phyloP scores from a whole-genome alignment of 2,888 invertebrate species.

The Zonitis immaculata region DNA sequence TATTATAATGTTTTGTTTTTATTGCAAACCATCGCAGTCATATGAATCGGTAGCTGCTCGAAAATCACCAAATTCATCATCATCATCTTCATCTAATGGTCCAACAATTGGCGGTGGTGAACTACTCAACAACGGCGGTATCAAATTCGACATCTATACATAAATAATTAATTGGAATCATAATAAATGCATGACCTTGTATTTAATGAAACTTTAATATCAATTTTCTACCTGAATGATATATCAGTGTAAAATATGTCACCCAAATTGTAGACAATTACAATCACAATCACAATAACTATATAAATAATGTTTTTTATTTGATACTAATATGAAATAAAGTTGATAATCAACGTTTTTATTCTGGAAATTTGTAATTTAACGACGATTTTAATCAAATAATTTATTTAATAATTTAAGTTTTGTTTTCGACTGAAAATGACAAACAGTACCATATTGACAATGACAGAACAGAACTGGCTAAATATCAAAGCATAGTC shows the following conservation, averaged over 20 bases:
- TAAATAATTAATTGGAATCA: background rate
- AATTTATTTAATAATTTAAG: background rate
- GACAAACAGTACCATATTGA: background rate
- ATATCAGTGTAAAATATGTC: slow-evolving; percentile 15
- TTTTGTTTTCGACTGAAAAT: background rate
- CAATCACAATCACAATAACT: background rate
- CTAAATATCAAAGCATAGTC: no score
- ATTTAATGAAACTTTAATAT: background rate
- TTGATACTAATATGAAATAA: background rate
- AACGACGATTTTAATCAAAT: background rate
- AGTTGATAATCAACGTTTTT: no score
- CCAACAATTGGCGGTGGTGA: slow-evolving; percentile 55
- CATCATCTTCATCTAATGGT: slow-evolving; percentile 46
- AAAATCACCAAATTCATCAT: slow-evolving; percentile 61
- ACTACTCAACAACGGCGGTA: slow-evolving; percentile 55
- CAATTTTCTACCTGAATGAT: slow-evolving; percentile 13
- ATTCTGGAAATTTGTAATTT: background rate
- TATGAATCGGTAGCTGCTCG: slow-evolving; percentile 48
- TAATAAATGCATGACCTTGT: background rate
- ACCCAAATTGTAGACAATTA: background rate
- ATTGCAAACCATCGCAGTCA: slow-evolving; percentile 44
- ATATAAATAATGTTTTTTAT: background rate
- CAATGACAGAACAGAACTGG: background rate
- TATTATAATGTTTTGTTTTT: no score
- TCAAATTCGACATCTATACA: slow-evolving; percentile 48